Percentiles rank a stretch among this genome's conserved stretches.
Conservation (phyloP, 2,888 invertebrate genomes). For the Physocephala rufipes region DNA sequence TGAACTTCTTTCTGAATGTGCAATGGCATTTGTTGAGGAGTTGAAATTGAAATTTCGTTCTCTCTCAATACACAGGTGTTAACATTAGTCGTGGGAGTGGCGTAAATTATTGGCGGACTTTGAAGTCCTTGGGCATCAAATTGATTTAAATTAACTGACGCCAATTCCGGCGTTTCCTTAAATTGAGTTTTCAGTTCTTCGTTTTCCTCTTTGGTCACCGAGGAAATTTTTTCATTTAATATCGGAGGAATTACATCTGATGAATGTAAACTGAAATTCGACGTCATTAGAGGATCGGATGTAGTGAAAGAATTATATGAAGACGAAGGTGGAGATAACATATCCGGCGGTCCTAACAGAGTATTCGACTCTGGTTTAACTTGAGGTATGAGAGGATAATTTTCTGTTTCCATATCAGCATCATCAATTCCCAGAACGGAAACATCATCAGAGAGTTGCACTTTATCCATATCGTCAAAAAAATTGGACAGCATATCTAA, state of each 20-base stretch:
- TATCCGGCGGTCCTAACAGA: slow-evolving; percentile 33
- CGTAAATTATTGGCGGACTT: slow-evolving; percentile 35
- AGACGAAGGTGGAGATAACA: slow-evolving; percentile 43
- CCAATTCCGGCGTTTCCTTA: neutral
- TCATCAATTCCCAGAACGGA: slow-evolving; percentile 47
- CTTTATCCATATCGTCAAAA: slow-evolving; percentile 59
- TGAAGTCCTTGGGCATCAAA: slow-evolving; percentile 42
- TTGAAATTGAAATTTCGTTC: slow-evolving; percentile 41
- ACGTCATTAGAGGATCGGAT: slow-evolving; percentile 57
- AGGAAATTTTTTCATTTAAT: neutral
- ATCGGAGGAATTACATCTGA: slow-evolving; percentile 22
- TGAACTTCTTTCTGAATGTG: slow-evolving; percentile 54
- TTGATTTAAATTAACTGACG: slow-evolving; percentile 41
- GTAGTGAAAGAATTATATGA: slow-evolving; percentile 52
- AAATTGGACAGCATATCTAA: slow-evolving; percentile 60
- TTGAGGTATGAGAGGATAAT: slow-evolving; percentile 45
- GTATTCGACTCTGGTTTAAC: slow-evolving; percentile 51
- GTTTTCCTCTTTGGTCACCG: neutral
- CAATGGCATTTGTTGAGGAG: slow-evolving; percentile 40
- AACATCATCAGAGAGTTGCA: slow-evolving; percentile 54
- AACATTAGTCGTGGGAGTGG: slow-evolving; percentile 34
- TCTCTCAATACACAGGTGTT: slow-evolving; percentile 53
- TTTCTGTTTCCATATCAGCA: slow-evolving; percentile 49
- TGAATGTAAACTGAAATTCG: slow-evolving; percentile 51
- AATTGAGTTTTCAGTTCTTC: neutral